Evolutionary conservation across 2,113 vertebrate genomes (phyloP).

Genomic region (Melozone crissalis): DNA sequence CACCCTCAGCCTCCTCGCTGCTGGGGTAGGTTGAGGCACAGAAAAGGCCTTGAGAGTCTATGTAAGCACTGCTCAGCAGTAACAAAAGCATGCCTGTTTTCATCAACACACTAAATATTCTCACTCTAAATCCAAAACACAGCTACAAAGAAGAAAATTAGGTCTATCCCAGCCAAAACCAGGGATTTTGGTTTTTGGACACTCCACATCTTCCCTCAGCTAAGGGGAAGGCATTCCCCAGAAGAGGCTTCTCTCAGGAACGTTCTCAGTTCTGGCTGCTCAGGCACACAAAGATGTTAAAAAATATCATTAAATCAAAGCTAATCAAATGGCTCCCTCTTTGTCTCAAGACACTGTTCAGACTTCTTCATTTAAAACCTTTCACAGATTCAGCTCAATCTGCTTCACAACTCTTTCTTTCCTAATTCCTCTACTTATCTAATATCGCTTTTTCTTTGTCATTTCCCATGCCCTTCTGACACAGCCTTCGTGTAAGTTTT

Average conservation of each 20-base stretch:
- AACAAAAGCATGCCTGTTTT: not conserved
- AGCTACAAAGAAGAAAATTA: not conserved
- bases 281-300: not conserved
- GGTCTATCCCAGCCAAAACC: not conserved
- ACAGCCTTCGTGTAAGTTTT: conserved; percentile 33
- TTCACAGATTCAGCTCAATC: conserved; percentile 34
- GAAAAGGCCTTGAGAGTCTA: not conserved
- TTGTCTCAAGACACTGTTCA: conserved; percentile 24
- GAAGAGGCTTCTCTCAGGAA: not conserved
- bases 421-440: conserved; percentile 1
- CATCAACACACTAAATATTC: not conserved
- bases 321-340: conserved; percentile 29
- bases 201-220: not conserved
- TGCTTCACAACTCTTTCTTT: not conserved
- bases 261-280: not conserved
- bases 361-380: conserved; percentile 25
- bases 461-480: conserved; percentile 29
- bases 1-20: not conserved
- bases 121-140: not conserved
- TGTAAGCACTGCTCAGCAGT: not conserved
- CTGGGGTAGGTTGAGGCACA: not conserved
- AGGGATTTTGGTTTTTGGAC: not conserved
- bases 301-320: conserved; percentile 44
- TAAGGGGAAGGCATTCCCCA: not conserved
- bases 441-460: not conserved